Base-by-base conservation (phyloP, 2,797 vertebrate genomes). In the Leucoraja ocellata region DNA sequence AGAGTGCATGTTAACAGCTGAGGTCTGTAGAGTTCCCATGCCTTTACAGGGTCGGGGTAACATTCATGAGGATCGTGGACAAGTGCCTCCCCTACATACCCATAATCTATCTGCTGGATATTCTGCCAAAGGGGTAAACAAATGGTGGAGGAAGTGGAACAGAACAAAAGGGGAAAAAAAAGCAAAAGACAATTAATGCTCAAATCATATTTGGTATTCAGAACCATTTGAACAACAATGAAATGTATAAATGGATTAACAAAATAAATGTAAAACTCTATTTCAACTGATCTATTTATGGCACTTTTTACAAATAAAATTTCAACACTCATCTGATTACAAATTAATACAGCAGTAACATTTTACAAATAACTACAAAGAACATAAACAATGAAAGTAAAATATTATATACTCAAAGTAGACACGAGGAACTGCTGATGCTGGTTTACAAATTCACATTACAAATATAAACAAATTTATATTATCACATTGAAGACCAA, bases 11-110 rank as follows among this genome's bases (percentile, higher is more conserved):
- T 96, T 94, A 95, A 96, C 95, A 95, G 95, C 95, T 95, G 94
- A 93, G 97, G 96, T 93, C 94, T 96, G 96, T 97, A 97, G 95
- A 96, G 95, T 95, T 96, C 95, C 95, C 95, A 94, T 95, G 95
- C 94, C 94, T 94, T 95, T 94, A 95, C 95, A 93, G 94, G 94
- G 94, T 96, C 95, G 93, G 96, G 95, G 94, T 96, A 95, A 95
- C 95, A 96, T 93, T 96, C 95, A 76, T 86, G 94, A 61, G 94
- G 94, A 71, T 94, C 74, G 65, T 94, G 93, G 95, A 96, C 96
- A 95, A 96, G 95, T 94, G 95, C 94, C 93, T 94, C 95, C 94
- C 95, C 94, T 93, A 95, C 95, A 94, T 94, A 93, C 77, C 93
- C 94, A 91, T 93, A 94, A 93, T 94, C 95, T 94, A 94, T 95